A percentile compares a stretch with the other conserved stretches of the same genome.
These are phyloP conservation scores for Trialeurodes vaporariorum DNA, from an alignment of 1,140 invertebrate genomes.

Conservation along the genomic window DNA sequence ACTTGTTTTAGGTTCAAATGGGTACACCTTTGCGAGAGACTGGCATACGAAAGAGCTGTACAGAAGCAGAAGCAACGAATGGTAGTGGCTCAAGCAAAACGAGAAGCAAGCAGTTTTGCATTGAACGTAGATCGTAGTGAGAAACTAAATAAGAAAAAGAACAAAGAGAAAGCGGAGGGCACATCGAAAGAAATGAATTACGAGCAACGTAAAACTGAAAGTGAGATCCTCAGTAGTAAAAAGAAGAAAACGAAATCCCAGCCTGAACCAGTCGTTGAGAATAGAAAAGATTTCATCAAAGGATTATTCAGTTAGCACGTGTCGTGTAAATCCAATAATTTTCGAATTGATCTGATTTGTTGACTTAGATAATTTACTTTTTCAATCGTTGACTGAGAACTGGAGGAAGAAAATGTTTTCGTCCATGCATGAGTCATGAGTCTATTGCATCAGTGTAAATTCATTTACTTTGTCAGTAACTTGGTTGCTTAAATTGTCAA, in stretches of 20 bases:
- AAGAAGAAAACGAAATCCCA: not conserved
- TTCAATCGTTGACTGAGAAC: no score
- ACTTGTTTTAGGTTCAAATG: slow-evolving; percentile 77
- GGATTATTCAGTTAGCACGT: not conserved
- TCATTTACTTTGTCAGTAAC: no score
- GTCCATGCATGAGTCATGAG: no score
- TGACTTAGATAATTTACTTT: no score
- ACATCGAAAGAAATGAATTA: not conserved
- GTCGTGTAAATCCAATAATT: no score
- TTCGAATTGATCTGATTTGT: no score
- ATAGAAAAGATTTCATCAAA: not conserved
- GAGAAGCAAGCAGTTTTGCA: slow-evolving; percentile 47
- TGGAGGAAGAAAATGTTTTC: no score
- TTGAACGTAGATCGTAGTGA: slow-evolving; percentile 24
- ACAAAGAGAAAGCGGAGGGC: not conserved
- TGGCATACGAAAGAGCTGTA: slow-evolving; percentile 83
- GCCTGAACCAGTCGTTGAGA: not conserved
- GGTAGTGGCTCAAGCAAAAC: slow-evolving; percentile 84
- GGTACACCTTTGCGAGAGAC: slow-evolving; percentile 82
- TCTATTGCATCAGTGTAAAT: no score
- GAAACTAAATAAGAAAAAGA: slow-evolving; percentile 17
- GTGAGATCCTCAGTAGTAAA: not conserved
- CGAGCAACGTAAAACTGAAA: not conserved
- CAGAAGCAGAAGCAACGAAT: slow-evolving; percentile 70
- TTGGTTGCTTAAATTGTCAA: no score